These are phyloP conservation scores for Lottia scabra DNA, from an alignment of 2,888 invertebrate genomes.

Conservation along the genomic window DNA sequence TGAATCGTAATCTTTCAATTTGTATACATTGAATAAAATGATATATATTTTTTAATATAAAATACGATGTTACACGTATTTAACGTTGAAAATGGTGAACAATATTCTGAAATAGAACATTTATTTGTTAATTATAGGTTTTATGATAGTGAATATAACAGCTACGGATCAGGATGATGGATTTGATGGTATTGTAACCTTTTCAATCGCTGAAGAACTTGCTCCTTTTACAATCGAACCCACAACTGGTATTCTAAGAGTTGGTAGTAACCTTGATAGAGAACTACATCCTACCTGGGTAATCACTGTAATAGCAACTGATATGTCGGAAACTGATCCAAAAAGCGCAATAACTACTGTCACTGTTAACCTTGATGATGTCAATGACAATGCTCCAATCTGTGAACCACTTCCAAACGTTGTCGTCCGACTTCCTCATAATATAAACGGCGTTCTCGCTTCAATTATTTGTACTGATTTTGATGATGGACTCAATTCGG, in stretches of 20 bases:
- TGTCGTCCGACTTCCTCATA: slow-evolving; percentile 34
- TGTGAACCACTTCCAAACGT: slow-evolving; percentile 35
- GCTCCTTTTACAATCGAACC: slow-evolving; percentile 17
- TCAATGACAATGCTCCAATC: slow-evolving; percentile 46
- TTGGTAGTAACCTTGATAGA: slow-evolving; percentile 35
- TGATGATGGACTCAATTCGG: slow-evolving; percentile 37
- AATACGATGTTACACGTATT: no score
- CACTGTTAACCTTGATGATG: slow-evolving; percentile 35
- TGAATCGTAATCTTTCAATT: no score
- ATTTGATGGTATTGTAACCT: slow-evolving; percentile 36
- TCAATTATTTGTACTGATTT: slow-evolving; percentile 32
- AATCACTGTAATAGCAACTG: slow-evolving; percentile 30
- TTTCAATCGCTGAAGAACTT: slow-evolving; percentile 23
- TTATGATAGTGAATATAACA: slow-evolving; percentile 31
- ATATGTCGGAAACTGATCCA: slow-evolving; percentile 27
- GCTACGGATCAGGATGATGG: slow-evolving; percentile 45
- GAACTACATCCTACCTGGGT: slow-evolving; percentile 30
- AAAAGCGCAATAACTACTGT: slow-evolving; percentile 28
- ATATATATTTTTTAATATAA: no score
- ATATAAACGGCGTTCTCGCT: slow-evolving; percentile 14
- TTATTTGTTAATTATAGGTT: slow-evolving; percentile 30
- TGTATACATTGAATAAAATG: no score
- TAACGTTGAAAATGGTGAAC: no score
- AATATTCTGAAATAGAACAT: no score
- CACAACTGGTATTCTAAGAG: slow-evolving; percentile 30